Conservation (phyloP, 2,888 invertebrate species). For the Hypselothyrea guttata region DNA sequence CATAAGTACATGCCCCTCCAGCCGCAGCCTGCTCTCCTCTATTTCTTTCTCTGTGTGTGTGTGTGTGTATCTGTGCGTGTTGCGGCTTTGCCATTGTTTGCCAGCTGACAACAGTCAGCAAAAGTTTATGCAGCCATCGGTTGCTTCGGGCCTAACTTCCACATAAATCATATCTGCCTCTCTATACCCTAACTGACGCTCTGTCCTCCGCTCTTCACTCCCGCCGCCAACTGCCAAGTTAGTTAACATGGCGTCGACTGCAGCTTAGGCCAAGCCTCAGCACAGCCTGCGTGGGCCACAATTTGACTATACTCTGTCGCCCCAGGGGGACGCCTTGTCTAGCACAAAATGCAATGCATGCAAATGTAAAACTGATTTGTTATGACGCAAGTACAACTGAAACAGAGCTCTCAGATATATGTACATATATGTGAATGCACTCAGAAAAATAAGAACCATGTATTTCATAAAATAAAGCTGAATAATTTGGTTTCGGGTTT, state of each 20-base stretch:
- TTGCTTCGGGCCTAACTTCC: slow-evolving; percentile 50
- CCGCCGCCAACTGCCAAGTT: slow-evolving; percentile 38
- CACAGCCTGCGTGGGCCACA: slow-evolving; percentile 19
- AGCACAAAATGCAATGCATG: slow-evolving; percentile 65
- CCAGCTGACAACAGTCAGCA: slow-evolving; percentile 75
- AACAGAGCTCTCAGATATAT: slow-evolving; percentile 22
- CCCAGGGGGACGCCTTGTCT: background rate
- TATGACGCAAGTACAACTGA: slow-evolving; percentile 55
- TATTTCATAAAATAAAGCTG: too few species aligned
- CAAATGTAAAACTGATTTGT: slow-evolving; percentile 74
- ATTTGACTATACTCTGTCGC: background rate
- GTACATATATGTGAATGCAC: too few species aligned
- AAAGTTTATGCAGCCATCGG: slow-evolving; percentile 70
- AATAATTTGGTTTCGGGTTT: too few species aligned
- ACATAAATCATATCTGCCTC: slow-evolving; percentile 62
- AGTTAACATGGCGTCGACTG: slow-evolving; percentile 62
- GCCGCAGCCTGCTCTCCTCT: slow-evolving; percentile 10
- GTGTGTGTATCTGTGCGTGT: slow-evolving; percentile 59
- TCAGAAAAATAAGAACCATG: too few species aligned
- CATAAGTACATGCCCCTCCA: slow-evolving; percentile 31
- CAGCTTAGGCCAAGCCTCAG: slow-evolving; percentile 46
- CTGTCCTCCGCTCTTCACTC: background rate
- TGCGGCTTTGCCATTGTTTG: slow-evolving; percentile 73
- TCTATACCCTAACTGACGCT: slow-evolving; percentile 14
- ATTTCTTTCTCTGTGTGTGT: background rate